Conservation (phyloP, 2,797 vertebrate species). For the Peromyscus attwateri region DNA sequence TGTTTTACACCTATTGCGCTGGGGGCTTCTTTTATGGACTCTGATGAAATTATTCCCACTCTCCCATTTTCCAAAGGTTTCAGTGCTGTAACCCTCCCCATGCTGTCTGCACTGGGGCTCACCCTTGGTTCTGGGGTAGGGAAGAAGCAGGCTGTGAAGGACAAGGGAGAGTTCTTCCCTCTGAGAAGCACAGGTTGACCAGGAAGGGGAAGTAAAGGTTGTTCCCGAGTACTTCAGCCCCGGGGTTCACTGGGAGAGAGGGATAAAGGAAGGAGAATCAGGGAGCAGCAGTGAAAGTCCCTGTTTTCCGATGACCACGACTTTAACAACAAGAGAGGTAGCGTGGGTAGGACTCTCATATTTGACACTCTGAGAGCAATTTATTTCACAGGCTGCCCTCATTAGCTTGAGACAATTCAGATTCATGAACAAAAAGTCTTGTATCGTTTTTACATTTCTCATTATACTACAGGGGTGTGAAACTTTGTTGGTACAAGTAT, state of each 20-base stretch:
- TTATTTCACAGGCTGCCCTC: slow-evolving; percentile 6
- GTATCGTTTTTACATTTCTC: slow-evolving; percentile 24
- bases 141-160: neutral
- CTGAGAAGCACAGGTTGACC: neutral
- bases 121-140: neutral
- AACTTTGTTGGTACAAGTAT: slow-evolving; percentile 1
- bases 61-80: neutral
- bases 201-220: neutral
- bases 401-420: neutral
- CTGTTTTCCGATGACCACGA: neutral
- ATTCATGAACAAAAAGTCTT: neutral
- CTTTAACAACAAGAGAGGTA: neutral
- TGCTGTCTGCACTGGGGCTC: neutral
- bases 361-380: neutral
- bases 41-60: neutral
- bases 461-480: neutral
- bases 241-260: neutral
- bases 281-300: neutral
- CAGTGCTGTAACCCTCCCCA: neutral
- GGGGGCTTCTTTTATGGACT: neutral
- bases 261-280: neutral
- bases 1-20: neutral
- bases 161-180: neutral
- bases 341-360: neutral
- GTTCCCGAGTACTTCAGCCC: neutral